Conservation (phyloP, 2,888 invertebrate species). For the Lapara coniferarum region DNA sequence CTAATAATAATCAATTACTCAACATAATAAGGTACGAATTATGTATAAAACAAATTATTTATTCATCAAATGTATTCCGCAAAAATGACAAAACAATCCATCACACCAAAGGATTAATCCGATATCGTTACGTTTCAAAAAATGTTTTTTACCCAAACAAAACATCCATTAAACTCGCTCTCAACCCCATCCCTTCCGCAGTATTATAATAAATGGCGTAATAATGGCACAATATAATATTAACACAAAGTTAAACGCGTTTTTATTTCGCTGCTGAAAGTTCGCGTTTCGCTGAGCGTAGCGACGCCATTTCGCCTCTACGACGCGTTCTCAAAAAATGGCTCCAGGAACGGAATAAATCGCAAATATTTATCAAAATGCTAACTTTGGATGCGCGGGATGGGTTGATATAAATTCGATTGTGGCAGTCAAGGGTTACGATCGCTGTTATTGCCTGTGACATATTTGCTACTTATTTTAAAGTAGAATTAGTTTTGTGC, state of each 20-base stretch:
- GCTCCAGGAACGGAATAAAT: conserved; percentile 74
- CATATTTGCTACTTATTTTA: too few species aligned
- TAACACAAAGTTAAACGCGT: conserved; percentile 83
- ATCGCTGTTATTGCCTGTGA: not conserved
- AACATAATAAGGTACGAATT: too few species aligned
- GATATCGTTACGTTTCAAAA: conserved; percentile 72
- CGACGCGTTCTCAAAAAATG: conserved; percentile 72
- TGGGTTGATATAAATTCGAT: conserved; percentile 42
- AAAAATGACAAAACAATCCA: conserved; percentile 46
- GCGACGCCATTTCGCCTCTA: conserved; percentile 66
- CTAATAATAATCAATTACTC: too few species aligned
- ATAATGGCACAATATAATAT: conserved; percentile 84
- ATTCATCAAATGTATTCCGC: too few species aligned
- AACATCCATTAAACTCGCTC: conserved; percentile 79
- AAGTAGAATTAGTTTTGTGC: too few species aligned
- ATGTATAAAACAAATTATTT: too few species aligned
- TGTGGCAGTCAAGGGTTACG: conserved; percentile 1
- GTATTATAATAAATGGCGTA: conserved; percentile 82
- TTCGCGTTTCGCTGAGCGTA: conserved; percentile 66
- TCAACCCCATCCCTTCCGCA: conserved; percentile 80
- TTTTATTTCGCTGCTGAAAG: conserved; percentile 79
- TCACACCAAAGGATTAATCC: conserved; percentile 64
- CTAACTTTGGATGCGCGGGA: conserved; percentile 51
- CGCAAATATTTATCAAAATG: conserved; percentile 78
- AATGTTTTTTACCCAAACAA: conserved; percentile 76